These are phyloP conservation scores for Oreochromis niloticus DNA, from an alignment of 2,113 vertebrate species.

Conservation along the genomic window DNA sequence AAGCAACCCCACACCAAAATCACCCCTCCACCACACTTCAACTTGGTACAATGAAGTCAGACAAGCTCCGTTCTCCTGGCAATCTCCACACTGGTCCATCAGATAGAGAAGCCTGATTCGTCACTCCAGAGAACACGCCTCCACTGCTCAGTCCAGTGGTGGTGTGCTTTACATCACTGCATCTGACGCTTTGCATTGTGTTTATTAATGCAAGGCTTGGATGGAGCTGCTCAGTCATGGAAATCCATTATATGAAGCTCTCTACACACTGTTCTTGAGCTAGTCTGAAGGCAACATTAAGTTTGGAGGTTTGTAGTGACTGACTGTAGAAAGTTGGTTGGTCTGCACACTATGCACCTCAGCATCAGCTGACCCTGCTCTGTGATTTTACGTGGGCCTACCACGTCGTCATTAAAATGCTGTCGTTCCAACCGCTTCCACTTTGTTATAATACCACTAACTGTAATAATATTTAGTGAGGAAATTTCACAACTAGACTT, in stretches of 20 bases:
- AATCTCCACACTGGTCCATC: background rate
- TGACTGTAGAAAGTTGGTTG: background rate
- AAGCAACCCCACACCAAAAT: background rate
- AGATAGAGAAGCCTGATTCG: rapidly evolving
- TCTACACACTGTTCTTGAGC: background rate
- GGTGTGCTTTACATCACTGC: background rate
- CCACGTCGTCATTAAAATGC: background rate
- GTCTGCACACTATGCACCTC: background rate
- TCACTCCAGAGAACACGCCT: background rate
- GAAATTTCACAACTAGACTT: background rate
- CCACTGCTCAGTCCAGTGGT: background rate
- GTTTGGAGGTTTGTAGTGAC: background rate
- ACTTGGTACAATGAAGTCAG: background rate
- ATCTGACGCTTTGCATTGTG: background rate
- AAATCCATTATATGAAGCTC: background rate
- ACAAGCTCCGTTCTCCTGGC: background rate
- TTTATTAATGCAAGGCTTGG: background rate
- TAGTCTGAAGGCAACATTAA: background rate
- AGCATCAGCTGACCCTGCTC: background rate
- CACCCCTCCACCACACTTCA: background rate
- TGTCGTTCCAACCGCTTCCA: rapidly evolving
- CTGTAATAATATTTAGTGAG: background rate
- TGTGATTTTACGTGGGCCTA: background rate
- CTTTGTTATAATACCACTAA: background rate
- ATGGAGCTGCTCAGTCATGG: background rate